Base-by-base conservation (phyloP, 2,888 invertebrate genomes). In the Pyrrhia umbra region DNA sequence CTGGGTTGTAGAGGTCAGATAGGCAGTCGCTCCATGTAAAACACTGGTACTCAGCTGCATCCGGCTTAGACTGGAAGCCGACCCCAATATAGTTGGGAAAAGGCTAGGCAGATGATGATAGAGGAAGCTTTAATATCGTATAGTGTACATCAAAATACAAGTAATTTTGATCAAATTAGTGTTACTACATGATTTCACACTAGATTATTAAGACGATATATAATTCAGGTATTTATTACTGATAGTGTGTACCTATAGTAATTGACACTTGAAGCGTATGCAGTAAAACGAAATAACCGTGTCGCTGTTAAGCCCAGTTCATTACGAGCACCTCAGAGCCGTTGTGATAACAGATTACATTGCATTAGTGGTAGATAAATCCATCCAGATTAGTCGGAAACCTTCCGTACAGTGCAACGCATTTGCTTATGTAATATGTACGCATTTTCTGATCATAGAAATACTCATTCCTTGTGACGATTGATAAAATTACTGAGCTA, bases 261-360 rank as follows among this genome's bases (percentile, higher is more conserved):
- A 73, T 69, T 62, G 59, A 64, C 59, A 76, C 46, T 68, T 46
- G 43, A 59, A 50, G 16, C 30, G 18, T 49, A 21, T 47, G 47
- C 52, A 45, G 47, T 69, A 54, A 63, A 65, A 69, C 63, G 15
- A 58, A 80, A 78, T 77, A 62, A 70, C 61, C 74, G 46, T 74
- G 20, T 58, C 80, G 65, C 39, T 25, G 45, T 73, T 63, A 52
- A 58, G 60, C 68, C 43, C 42, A 55, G 61, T 64, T 57, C 68
- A 64, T 62, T 62, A 55, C 21, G 46, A 55, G 30, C 50, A 54
- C 42, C 45, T 75, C 43, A 20, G 37, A 40, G 47, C 52, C 37
- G 10, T 56, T 60, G 37, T 42, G 56, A 68, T 73, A 60, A 62
- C 40, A 40, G 43, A 58, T 39, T 55, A 30, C 55, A 45, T 25